Evolutionary conservation across 2,113 vertebrate species (phyloP), one percentile per base, ranked within the genome.

Genomic region (Chloropsis hardwickii): DNA sequence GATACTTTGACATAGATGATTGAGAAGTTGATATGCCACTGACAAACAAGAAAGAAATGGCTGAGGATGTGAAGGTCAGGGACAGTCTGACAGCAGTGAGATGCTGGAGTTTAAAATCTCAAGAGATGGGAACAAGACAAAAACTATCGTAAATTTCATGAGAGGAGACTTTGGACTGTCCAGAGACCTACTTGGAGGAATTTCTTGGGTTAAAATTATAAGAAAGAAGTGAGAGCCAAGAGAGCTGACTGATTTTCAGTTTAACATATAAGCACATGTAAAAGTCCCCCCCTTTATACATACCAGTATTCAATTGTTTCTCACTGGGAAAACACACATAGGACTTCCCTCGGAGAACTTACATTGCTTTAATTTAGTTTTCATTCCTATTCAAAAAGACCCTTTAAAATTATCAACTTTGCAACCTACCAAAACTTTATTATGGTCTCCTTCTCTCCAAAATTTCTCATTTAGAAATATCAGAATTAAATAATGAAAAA

Each of bases 401-500:
- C 82, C 47, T 88, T 93, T 95, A 73, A 89, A 95, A 95, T 27
- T 2, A 90, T 51, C 15, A 72, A 14, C 24, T 88, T 71, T 95
- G 18, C 77, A 79, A 86, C 31, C 95, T 82, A 67, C 20, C 24
- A 82, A 77, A 93, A 80, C 44, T 83, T 76, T 89, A 83, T 69
- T 93, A 90, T 57, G 19, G 70, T 81, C 56, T 86, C 72, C 64
- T 86, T 61, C 50, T 50, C 7, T 94, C 25, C 20, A 94, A 94
- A 95, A 96, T 88, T 84, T 78, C 40, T 88, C 54, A 77, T 92
- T 76, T 81, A 95, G 69, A 29, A 90, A 39, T 85, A 77, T 67
- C 19, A 19, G 51, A 95, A 94, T 96, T 94, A 58, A 80, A 37
- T 48, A 5, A 48, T 15, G 31, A 61, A 42, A 76, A 58, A 53